Conservation (phyloP, 2,797 vertebrate species). For the Apogon talboti region DNA sequence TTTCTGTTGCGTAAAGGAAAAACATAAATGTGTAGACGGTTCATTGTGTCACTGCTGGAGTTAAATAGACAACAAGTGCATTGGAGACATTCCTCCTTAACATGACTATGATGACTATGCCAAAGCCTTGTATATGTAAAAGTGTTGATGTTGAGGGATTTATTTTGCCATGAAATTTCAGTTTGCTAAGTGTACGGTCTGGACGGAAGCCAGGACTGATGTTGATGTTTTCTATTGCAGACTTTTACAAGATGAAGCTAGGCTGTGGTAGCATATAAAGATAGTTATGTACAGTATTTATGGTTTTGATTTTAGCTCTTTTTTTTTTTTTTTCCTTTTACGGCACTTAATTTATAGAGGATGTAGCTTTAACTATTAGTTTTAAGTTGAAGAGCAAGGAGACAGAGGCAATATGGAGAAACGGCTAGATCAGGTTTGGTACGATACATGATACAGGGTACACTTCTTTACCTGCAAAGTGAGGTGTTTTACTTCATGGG, state of each 20-base stretch:
- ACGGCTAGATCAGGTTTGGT: constrained; percentile 3
- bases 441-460: constrained; percentile 1
- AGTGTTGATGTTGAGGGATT: constrained; percentile 35
- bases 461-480: not conserved
- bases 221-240: constrained; percentile 34
- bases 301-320: constrained; percentile 84
- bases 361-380: constrained; percentile 74
- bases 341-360: constrained; percentile 92
- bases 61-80: constrained; percentile 43
- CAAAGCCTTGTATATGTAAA: constrained; percentile 62
- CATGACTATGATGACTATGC: constrained; percentile 35
- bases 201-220: constrained; percentile 26
- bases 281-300: constrained; percentile 92
- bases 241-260: constrained; percentile 41
- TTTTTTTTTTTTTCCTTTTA: constrained; percentile 65
- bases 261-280: constrained; percentile 64
- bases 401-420: not conserved
- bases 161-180: constrained; percentile 38
- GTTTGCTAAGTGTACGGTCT: constrained; percentile 30
- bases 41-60: constrained; percentile 49
- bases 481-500: not conserved
- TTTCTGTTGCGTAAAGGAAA: too few species aligned
- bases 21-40: constrained; percentile 34
- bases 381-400: constrained; percentile 48
- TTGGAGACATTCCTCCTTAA: constrained; percentile 57